These are phyloP conservation scores for Macrostomum lignano DNA, from an alignment of 1,140 invertebrate species.

Conservation along the genomic window DNA sequence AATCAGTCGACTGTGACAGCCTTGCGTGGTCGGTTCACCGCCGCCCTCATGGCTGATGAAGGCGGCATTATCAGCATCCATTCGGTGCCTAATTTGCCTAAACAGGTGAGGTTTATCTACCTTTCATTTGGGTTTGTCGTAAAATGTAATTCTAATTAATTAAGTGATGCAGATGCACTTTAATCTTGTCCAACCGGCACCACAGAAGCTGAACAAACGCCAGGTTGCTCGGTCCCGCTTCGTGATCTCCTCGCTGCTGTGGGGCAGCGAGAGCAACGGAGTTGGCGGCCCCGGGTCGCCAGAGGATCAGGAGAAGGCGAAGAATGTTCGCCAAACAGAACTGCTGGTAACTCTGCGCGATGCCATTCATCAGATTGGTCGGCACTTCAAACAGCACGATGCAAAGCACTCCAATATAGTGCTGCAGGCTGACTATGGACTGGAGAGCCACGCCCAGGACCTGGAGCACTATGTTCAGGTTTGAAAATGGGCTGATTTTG, in stretches of 20 bases:
- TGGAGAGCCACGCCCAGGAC: conserved; percentile 73
- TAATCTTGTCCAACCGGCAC: too few relatives aligned
- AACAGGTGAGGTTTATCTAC: too few relatives aligned
- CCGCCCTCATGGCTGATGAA: too few relatives aligned
- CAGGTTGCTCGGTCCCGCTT: conserved; percentile 70
- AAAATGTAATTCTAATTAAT: too few relatives aligned
- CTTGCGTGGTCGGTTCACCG: too few relatives aligned
- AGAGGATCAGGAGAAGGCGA: too few relatives aligned
- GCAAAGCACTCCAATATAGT: conserved; percentile 34
- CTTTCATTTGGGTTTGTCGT: too few relatives aligned
- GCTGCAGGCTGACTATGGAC: conserved; percentile 64
- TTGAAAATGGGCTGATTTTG: too few relatives aligned
- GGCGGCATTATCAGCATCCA: too few relatives aligned
- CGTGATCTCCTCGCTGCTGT: conserved; percentile 55
- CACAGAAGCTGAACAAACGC: conserved; percentile 33
- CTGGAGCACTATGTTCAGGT: conserved; percentile 68
- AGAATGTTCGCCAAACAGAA: conserved; percentile 79
- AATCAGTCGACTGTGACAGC: too few relatives aligned
- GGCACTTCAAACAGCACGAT: conserved; percentile 56
- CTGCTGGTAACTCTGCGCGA: conserved; percentile 79
- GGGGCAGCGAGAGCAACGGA: conserved; percentile 40
- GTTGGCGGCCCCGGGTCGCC: conserved; percentile 23
- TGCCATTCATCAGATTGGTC: conserved; percentile 55
- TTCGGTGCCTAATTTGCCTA: too few relatives aligned
- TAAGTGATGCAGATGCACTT: too few relatives aligned